Evolutionary conservation across 2,797 vertebrate species (phyloP), one percentile per base, ranked within the genome.

Genomic region (Tapirus indicus): DNA sequence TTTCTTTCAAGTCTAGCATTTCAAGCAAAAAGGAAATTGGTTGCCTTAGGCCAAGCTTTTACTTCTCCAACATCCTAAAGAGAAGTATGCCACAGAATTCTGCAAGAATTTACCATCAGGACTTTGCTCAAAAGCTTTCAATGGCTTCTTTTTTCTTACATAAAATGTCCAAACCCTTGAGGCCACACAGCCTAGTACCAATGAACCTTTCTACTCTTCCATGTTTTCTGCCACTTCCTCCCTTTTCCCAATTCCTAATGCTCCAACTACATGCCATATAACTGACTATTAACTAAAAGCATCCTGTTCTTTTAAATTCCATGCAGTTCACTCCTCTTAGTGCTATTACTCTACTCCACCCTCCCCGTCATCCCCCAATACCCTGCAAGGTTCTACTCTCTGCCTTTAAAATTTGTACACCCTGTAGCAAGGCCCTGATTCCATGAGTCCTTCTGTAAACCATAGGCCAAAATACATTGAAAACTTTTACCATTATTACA

Each of bases 1-100:
- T 86, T 93, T 88, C 75, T 94, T 88, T 97, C 71, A 88, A 96
- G 90, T 58, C 56, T 62, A 92, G 62, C 58, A 9, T 94, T 95
- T 92, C 82, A 91, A 83, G 75, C 25, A 86, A 91, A 91, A 94
- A 68, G 54, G 91, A 97, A 95, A 92, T 78, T 18, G 18, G 35
- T 88, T 88, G 95, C 74, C 72, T 94, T 60, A 68, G 78, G 91
- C 64, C 90, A 74, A 66, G 18, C 5, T 52, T 95, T 93, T 71
- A 77, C 47, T 79, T 93, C 64, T 92, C 64, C 29, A 84, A 47
- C 27, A 52, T 83, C 58, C 54, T 74, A 38, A 58, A 91, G 85
- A 35, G 69, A 95, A 94, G 35, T 16, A 29, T 47, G 52, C 27
- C 47, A 52, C 54, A 85, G 47, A 86, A 58, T 92, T 87, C 80